These are phyloP conservation scores for Tridacna gigas DNA, from an alignment of 2,888 invertebrate species.

Conservation along the genomic window DNA sequence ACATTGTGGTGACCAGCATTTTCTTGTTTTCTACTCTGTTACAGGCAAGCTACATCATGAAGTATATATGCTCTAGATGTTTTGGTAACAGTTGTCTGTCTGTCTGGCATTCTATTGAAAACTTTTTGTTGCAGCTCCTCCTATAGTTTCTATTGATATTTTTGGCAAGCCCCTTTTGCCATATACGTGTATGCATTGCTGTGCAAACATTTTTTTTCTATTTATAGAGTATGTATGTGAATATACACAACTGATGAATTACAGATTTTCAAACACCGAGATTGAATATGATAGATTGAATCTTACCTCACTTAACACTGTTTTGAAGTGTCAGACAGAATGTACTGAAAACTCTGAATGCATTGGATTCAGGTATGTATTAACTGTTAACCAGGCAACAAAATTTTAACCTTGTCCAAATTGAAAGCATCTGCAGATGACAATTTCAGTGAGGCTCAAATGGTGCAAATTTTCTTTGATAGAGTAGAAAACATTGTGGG, in stretches of 20 bases:
- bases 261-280: slow-evolving; percentile 34
- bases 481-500: not conserved
- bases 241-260: slow-evolving; percentile 15
- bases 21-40: not conserved
- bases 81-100: no score
- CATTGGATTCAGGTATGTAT: slow-evolving; percentile 44
- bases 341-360: slow-evolving; percentile 39
- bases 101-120: no score
- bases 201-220: no score
- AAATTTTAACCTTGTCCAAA: no score
- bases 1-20: not conserved
- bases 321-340: slow-evolving; percentile 30
- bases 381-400: no score
- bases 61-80: no score
- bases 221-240: slow-evolving; percentile 27
- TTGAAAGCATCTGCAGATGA: no score
- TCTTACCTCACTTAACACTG: slow-evolving; percentile 28
- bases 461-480: no score
- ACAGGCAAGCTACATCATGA: no score
- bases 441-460: no score
- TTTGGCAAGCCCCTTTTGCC: not conserved
- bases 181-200: slow-evolving; percentile 4
- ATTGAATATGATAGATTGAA: slow-evolving; percentile 9
- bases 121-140: no score
- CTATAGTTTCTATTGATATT: no score